Conservation (phyloP, 1,140 invertebrate genomes). For the Drosophila parabipectinata region DNA sequence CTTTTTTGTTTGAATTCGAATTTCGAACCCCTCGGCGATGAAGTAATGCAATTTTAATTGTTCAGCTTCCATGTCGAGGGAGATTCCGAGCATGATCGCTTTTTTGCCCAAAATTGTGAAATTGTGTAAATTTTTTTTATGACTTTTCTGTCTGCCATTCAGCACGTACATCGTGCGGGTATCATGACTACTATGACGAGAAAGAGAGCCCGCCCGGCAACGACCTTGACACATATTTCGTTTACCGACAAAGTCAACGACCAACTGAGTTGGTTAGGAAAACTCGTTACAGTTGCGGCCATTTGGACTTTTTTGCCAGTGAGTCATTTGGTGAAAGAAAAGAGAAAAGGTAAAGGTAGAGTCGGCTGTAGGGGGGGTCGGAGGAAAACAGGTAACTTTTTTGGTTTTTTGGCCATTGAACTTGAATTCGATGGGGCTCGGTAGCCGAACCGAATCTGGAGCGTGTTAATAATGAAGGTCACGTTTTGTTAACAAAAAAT, state of each 20-base stretch:
- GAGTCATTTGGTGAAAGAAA: slow-evolving; percentile 29
- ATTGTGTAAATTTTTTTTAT: slow-evolving; percentile 39
- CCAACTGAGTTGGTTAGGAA: slow-evolving; percentile 38
- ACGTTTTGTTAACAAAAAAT: not conserved
- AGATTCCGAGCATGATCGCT: slow-evolving; percentile 27
- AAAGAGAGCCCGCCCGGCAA: slow-evolving; percentile 17
- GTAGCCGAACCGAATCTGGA: slow-evolving; percentile 10
- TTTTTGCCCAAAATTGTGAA: slow-evolving; percentile 39
- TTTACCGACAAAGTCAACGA: slow-evolving; percentile 32
- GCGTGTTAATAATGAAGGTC: slow-evolving; percentile 15
- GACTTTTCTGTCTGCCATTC: slow-evolving; percentile 10
- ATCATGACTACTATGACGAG: slow-evolving; percentile 8
- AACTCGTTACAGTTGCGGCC: slow-evolving; percentile 35
- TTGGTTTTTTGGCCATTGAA: slow-evolving; percentile 24
- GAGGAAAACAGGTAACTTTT: slow-evolving; percentile 6
- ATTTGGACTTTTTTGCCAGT: slow-evolving; percentile 7
- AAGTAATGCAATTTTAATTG: slow-evolving; percentile 66
- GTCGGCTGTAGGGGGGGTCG: not conserved
- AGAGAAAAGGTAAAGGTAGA: slow-evolving; percentile 7
- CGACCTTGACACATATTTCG: slow-evolving; percentile 69
- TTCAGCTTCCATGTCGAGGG: slow-evolving; percentile 3
- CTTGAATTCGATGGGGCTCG: slow-evolving; percentile 29
- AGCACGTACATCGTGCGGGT: slow-evolving; percentile 54
- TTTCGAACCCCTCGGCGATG: slow-evolving; percentile 14
- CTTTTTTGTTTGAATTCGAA: slow-evolving; percentile 18